Conservation (phyloP, 2,113 vertebrate species). For the Rhinoderma darwinii region DNA sequence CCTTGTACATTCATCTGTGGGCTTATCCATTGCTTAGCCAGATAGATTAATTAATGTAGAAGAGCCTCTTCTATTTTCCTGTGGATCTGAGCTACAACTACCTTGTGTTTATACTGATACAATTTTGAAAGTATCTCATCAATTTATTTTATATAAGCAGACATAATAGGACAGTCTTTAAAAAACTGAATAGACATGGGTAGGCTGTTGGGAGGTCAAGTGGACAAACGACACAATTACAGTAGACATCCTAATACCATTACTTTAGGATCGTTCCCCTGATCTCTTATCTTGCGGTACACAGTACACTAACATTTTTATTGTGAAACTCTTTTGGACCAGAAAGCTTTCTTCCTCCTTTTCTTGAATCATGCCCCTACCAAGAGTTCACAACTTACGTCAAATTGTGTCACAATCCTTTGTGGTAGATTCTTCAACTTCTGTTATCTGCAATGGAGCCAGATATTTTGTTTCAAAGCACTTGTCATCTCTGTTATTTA, state of each 20-base stretch:
- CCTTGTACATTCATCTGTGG: not conserved
- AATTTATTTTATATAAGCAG: not conserved
- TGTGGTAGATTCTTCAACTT: not conserved
- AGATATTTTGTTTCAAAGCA: conserved; percentile 13
- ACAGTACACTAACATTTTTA: not conserved
- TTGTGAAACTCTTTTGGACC: not conserved
- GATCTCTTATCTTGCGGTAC: not conserved
- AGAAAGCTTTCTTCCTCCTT: not conserved
- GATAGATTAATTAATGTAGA: not conserved
- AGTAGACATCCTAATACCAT: not conserved
- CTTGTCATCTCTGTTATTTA: conserved; percentile 1
- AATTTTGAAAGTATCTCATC: not conserved
- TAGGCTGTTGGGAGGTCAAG: not conserved
- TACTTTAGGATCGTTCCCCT: not conserved
- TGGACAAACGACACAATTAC: not conserved
- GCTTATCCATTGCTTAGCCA: not conserved
- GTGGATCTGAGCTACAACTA: not conserved
- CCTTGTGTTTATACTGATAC: not conserved
- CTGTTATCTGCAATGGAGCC: not conserved
- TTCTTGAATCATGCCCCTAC: not conserved
- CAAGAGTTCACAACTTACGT: not conserved
- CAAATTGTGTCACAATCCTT: not conserved
- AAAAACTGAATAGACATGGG: not conserved
- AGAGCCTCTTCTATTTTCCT: not conserved
- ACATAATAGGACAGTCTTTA: not conserved